Evolutionary conservation across 2,113 vertebrate genomes (phyloP).

Genomic region (Psephotus haematonotus): DNA sequence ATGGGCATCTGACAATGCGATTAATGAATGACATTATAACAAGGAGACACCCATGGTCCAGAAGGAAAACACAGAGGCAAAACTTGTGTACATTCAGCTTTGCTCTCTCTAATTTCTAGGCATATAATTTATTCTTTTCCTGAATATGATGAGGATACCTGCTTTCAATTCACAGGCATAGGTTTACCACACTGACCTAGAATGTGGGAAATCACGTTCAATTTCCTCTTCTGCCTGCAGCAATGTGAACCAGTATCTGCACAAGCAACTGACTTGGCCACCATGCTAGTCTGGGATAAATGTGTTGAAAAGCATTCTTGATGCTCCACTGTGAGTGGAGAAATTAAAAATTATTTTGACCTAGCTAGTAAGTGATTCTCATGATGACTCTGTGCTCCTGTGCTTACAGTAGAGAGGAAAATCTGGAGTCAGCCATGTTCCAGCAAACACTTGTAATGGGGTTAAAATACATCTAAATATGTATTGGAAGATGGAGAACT

Average conservation of each 20-base stretch:
- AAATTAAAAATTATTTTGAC: neutral
- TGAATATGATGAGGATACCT: neutral
- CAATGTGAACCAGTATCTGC: neutral
- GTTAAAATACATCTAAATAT: neutral
- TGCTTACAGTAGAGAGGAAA: neutral
- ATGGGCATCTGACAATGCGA: neutral
- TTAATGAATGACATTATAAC: neutral
- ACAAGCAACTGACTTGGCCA: neutral
- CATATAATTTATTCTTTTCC: neutral
- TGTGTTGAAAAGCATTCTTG: neutral
- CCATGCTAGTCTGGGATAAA: neutral
- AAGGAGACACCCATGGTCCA: neutral
- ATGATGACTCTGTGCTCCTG: fast-evolving
- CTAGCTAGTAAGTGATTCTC: neutral
- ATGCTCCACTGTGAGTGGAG: neutral
- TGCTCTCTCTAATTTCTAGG: neutral
- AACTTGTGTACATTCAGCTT: neutral
- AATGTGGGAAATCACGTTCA: neutral
- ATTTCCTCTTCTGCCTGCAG: conserved; percentile 9
- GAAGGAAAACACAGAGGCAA: neutral
- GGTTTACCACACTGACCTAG: neutral
- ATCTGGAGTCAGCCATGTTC: neutral
- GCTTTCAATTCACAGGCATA: neutral
- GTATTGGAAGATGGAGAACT: neutral
- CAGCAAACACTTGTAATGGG: neutral